Base-by-base conservation (phyloP, 1,140 invertebrate genomes). In the Agrypnia vestita region DNA sequence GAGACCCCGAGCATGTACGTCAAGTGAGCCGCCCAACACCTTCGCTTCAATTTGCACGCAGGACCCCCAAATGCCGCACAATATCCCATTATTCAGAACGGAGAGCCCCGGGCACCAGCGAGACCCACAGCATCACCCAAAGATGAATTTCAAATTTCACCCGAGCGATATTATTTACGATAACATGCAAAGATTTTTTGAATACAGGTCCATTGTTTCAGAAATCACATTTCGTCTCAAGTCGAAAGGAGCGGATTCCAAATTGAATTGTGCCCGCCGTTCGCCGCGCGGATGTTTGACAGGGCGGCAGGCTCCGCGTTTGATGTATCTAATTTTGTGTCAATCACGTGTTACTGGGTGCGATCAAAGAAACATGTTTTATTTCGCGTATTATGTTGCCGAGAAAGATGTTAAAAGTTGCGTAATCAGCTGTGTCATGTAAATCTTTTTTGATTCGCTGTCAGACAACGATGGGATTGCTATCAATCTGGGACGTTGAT, bases 141-240 rank as follows among this genome's bases (percentile, higher is more conserved):
- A 64, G 13, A 64, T 43, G 25, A 64, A 64, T 64, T 64, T 43
- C 19, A 43, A 64, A 64, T 13, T 64, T 64, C 7, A 43, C 61
- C 0, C n/a, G 11, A 64, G 11, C 19, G 19, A 59, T 25, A 51
- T 51, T 13, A 35, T 35, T 35, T 35, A 64, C n/a, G 61, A 35
- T 43, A 64, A 6, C 19, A 6, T 19, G 21, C 25, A 15, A 8
- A 51, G 11, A 13, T 51, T 51, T 51, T 64, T 13, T 64, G 13
- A 25, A 35, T 25, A 15, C 61, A 25, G 61, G 61, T 64, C 35
- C 61, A 64, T 64, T 64, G 61, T 64, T 64, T 64, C 17, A 59
- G 17, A 10, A 15, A 10, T 35, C 25, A n/a, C 25, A 35, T 11
- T 64, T 64, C 55, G 61, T 64, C 19, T 64, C 61, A 13, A 43